phyloP scores from a whole-genome alignment of 1,140 invertebrate genomes.

The Drosophila teissieri region DNA sequence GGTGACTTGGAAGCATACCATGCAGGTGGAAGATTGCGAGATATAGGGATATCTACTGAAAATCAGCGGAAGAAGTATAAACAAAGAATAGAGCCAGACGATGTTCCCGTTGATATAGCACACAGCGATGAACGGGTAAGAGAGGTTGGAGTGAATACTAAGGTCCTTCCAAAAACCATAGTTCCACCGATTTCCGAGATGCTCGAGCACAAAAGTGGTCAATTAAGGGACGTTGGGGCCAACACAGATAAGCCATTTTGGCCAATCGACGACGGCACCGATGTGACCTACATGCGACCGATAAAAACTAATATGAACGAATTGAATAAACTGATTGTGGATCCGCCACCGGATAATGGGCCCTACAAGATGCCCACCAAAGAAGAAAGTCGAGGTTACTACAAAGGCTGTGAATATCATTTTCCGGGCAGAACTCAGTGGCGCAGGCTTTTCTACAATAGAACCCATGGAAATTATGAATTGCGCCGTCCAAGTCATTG shows the following conservation, averaged over 20 bases:
- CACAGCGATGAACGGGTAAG: neutral
- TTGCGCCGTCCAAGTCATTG: slow-evolving; percentile 6
- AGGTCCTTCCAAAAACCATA: neutral
- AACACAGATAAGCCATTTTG: neutral
- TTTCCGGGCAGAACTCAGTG: slow-evolving; percentile 32
- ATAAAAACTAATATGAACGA: neutral
- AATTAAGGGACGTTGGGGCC: slow-evolving; percentile 7
- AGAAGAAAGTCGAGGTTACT: neutral
- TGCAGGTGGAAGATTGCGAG: neutral
- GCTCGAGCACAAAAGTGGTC: neutral
- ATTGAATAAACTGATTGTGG: neutral
- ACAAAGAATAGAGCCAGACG: neutral
- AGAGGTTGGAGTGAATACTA: slow-evolving; percentile 32
- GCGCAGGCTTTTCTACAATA: slow-evolving; percentile 15
- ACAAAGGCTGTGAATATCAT: slow-evolving; percentile 46
- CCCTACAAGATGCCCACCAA: slow-evolving; percentile 5
- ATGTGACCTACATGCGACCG: neutral
- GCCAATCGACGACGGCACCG: slow-evolving; percentile 1
- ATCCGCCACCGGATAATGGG: neutral
- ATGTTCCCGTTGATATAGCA: neutral
- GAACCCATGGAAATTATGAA: neutral
- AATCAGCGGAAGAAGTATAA: neutral
- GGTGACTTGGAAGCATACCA: neutral
- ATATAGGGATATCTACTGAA: neutral
- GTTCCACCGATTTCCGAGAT: neutral